phyloP scores from a whole-genome alignment of 2,888 invertebrate species.

The Drosophila cognata region DNA sequence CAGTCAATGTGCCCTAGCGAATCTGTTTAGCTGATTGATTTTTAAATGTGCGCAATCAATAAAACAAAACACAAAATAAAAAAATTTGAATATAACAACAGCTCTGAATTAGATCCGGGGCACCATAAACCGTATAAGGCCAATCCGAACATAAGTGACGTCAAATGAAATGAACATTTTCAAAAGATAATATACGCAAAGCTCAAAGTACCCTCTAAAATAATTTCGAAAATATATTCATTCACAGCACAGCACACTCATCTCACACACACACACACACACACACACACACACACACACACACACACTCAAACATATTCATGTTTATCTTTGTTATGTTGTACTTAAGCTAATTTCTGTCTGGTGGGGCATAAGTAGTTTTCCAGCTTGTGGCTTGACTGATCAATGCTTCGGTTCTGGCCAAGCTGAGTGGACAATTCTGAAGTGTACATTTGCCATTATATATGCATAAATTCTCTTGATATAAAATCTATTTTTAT shows the following conservation, averaged over 20 bases:
- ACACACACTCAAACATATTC: not conserved
- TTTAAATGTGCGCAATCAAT: conserved; percentile 78
- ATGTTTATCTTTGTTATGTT: conserved; percentile 28
- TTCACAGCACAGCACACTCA: not conserved
- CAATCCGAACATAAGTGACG: conserved; percentile 39
- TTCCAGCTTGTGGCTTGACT: conserved; percentile 15
- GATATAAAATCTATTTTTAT: conserved; percentile 46
- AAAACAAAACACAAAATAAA: conserved; percentile 34
- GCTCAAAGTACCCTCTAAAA: not conserved
- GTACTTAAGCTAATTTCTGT: conserved; percentile 44
- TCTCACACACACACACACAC: not conserved
- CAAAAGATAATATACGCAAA: conserved; percentile 56
- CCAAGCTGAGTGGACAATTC: conserved; percentile 5
- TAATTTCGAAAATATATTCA: not conserved
- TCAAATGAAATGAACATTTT: conserved; percentile 49
- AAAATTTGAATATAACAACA: conserved; percentile 22
- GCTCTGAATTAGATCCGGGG: conserved; percentile 2
- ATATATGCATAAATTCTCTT: not conserved
- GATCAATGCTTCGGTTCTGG: conserved; percentile 5
- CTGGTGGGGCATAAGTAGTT: conserved; percentile 35
- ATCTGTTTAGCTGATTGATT: conserved; percentile 49
- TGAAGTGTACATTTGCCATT: not conserved
- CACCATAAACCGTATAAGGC: not conserved
- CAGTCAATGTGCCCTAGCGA: conserved; percentile 62
- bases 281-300: not conserved